Percentiles rank a stretch among this genome's conserved stretches.
Evolutionary conservation across 2,797 vertebrate genomes (phyloP).

Genomic region (Dipus sagitta): DNA sequence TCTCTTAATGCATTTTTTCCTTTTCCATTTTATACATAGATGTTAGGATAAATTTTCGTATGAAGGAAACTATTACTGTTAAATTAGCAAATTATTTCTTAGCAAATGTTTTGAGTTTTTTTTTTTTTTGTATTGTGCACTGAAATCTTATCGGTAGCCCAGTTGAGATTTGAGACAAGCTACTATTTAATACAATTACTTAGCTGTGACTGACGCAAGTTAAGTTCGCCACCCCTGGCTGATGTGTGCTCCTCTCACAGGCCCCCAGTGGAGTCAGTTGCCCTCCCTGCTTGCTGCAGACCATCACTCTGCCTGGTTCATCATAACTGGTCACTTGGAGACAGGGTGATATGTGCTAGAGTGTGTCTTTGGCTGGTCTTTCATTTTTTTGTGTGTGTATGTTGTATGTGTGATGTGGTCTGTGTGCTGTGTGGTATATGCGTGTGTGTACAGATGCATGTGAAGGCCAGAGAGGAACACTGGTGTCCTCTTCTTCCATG

Average conservation of each 20-base stretch:
- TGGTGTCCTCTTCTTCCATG: too few relatives aligned
- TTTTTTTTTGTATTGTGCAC: too few relatives aligned
- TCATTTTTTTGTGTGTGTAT: constrained; percentile 47
- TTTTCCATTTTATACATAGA: not conserved
- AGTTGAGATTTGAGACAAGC: not conserved
- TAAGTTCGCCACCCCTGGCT: constrained; percentile 59
- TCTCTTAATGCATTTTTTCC: not conserved
- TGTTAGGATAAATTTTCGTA: not conserved
- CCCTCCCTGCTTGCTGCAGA: not conserved
- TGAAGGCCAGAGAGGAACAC: too few relatives aligned
- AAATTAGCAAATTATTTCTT: not conserved
- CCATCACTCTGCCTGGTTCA: constrained; percentile 58
- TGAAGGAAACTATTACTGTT: not conserved
- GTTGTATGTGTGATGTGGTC: too few relatives aligned
- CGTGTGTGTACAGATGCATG: too few relatives aligned
- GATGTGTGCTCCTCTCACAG: constrained; percentile 67
- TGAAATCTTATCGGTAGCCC: not conserved
- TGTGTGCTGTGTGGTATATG: too few relatives aligned
- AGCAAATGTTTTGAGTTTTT: not conserved
- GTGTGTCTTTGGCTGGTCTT: constrained; percentile 67
- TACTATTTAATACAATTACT: constrained; percentile 52
- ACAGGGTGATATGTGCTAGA: constrained; percentile 46
- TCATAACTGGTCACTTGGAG: constrained; percentile 64
- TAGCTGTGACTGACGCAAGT: constrained; percentile 75
- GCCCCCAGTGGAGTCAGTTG: constrained; percentile 67